Evolutionary conservation across 1,140 invertebrate species (phyloP), one percentile per base, ranked within the genome.

Genomic region (Delia radicum): DNA sequence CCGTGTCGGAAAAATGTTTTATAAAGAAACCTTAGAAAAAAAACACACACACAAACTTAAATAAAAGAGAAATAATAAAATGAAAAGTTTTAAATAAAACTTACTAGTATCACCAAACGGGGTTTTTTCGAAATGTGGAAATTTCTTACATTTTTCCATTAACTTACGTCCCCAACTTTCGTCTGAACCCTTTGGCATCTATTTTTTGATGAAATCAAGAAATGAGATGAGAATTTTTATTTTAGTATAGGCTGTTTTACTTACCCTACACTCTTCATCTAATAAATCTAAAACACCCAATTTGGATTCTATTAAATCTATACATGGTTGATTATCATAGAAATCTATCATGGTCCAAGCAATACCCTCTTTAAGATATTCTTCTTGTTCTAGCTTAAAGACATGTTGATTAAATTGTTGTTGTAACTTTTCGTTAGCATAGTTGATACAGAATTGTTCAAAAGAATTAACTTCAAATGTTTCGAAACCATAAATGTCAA

Each of bases 401-500:
- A 99, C 97, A 87, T 99, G 98, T 83, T 96, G 93, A 85, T 99
- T 99, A 87, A 99, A 99, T 86, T 99, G 98, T 84, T 99, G 98
- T 80, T 99, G 98, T 0, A 99, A 89, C 86, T 99, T 99, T 86
- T 99, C 98, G 87, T 99, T 99, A 0, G 98, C 98, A 88, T 99
- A 99, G 88, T 99, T 99, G 74, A 99, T 99, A 87, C 98, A 99
- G 87, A 99, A 99, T 87, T 99, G 98, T 87, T 99, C 98, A 88
- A 99, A 99, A 33, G 96, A 98, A 87, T 99, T 99, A 3, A 92
- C 91, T 82, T 98, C 95, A 87, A 99, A 99, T 1, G 97, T 99
- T 88, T 99, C 98, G 88, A 99, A 99, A 2, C 98, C 98, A 88
- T 99, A 99, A 79, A 99, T 99, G 87, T 99, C 98, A 5, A 99